Evolutionary conservation across 2,888 invertebrate genomes (phyloP).

Genomic region (Adelphocoris suturalis): DNA sequence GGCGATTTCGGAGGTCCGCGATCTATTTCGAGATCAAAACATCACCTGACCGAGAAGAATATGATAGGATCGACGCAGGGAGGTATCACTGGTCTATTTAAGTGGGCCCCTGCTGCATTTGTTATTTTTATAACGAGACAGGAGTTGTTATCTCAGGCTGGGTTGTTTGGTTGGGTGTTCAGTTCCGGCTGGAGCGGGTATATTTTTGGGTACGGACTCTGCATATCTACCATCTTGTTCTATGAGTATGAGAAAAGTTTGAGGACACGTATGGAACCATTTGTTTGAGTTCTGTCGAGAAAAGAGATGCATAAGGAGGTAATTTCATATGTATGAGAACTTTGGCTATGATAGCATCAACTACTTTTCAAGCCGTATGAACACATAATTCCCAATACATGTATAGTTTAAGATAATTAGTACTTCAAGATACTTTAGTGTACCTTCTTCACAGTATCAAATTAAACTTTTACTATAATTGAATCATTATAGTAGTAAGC

Average conservation of each 20-base stretch:
- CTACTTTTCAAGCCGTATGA: not conserved
- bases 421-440: too few relatives aligned
- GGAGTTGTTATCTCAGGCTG: slow-evolving; percentile 64
- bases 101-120: slow-evolving; percentile 64
- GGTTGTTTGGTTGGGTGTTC: slow-evolving; percentile 43
- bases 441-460: too few relatives aligned
- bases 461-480: too few relatives aligned
- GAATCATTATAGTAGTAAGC: too few relatives aligned
- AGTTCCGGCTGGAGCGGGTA: slow-evolving; percentile 60
- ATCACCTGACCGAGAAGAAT: slow-evolving; percentile 62
- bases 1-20: slow-evolving; percentile 4
- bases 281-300: not conserved
- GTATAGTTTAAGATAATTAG: too few relatives aligned
- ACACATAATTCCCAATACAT: too few relatives aligned
- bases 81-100: slow-evolving; percentile 66
- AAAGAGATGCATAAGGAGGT: not conserved
- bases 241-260: not conserved
- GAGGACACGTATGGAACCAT: not conserved
- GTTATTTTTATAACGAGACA: slow-evolving; percentile 68
- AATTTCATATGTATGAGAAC: not conserved
- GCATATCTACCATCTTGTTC: not conserved
- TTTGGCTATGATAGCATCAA: not conserved
- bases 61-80: slow-evolving; percentile 56
- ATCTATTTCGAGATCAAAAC: slow-evolving; percentile 58
- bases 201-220: slow-evolving; percentile 31